phyloP scores from a whole-genome alignment of 1,140 invertebrate genomes.

The Leptinotarsa undecemlineata region DNA sequence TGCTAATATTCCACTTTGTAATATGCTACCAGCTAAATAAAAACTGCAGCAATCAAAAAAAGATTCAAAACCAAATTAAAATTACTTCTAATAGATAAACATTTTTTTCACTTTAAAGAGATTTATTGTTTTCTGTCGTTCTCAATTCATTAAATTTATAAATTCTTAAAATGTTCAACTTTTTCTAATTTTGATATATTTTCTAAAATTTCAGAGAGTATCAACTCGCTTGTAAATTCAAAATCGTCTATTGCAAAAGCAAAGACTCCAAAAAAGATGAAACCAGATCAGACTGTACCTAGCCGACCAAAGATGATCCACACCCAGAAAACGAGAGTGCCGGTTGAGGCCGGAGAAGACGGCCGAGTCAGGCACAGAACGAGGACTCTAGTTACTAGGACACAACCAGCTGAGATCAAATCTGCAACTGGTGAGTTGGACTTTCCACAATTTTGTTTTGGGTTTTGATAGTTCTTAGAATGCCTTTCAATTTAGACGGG shows the following conservation, averaged over 20 bases:
- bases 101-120: too few species aligned
- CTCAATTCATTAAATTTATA: too few species aligned
- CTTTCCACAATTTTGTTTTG: not conserved
- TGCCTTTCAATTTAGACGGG: not conserved
- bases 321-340: conserved; percentile 66
- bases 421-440: conserved; percentile 43
- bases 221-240: conserved; percentile 58
- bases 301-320: conserved; percentile 74
- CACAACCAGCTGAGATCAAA: conserved; percentile 59
- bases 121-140: too few species aligned
- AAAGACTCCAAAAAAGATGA: conserved; percentile 56
- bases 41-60: too few species aligned
- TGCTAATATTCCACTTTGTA: too few species aligned
- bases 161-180: too few species aligned
- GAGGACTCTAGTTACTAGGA: conserved; percentile 62
- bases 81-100: too few species aligned
- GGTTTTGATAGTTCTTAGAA: too few species aligned
- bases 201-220: conserved; percentile 53
- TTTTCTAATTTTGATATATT: too few species aligned
- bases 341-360: conserved; percentile 59
- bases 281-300: conserved; percentile 50
- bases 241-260: conserved; percentile 39
- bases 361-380: conserved; percentile 62
- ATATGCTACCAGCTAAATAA: too few species aligned
- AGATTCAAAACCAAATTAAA: too few species aligned